Evolutionary conservation across 2,797 vertebrate species (phyloP).

Genomic region (Pygocentrus nattereri): DNA sequence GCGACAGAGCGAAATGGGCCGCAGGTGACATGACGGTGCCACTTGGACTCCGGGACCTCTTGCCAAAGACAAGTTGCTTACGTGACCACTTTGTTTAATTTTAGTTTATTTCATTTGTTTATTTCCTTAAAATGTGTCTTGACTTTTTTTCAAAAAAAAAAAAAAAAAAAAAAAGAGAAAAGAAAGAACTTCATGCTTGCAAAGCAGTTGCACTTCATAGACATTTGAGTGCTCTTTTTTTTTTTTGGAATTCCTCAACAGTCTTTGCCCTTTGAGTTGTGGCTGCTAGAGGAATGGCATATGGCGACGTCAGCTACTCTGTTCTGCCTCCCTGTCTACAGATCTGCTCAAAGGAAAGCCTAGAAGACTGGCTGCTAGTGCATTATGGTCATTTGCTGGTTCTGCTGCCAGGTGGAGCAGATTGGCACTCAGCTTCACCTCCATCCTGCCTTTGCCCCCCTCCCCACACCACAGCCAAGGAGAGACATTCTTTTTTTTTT

Average conservation of each 20-base stretch:
- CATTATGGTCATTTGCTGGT: conserved; percentile 72
- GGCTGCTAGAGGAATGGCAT: conserved; percentile 74
- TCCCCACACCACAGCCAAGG: conserved; percentile 81
- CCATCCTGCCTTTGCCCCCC: conserved; percentile 79
- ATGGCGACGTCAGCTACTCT: conserved; percentile 83
- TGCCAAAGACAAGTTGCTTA: conserved; percentile 99
- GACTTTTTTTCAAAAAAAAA: conserved; percentile 73
- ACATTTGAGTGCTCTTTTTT: conserved; percentile 82
- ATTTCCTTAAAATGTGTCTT: conserved; percentile 59
- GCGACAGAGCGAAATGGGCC: conserved; percentile 99
- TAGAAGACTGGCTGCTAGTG: conserved; percentile 73
- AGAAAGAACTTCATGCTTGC: conserved; percentile 69
- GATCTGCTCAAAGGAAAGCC: conserved; percentile 77
- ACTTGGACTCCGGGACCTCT: conserved; percentile 83
- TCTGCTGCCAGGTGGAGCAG: conserved; percentile 75
- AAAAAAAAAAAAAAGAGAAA: conserved; percentile 42
- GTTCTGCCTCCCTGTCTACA: conserved; percentile 72
- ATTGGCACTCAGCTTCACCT: conserved; percentile 80
- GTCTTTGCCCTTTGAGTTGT: conserved; percentile 82
- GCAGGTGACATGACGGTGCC: conserved; percentile 92
- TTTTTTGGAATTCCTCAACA: conserved; percentile 78
- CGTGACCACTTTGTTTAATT: conserved; percentile 84
- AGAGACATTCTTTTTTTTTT: conserved; percentile 75
- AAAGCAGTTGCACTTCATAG: conserved; percentile 88
- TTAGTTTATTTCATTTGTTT: conserved; percentile 52